Base-by-base conservation (phyloP, 2,797 vertebrate genomes). In the Jordanella pulchra region DNA sequence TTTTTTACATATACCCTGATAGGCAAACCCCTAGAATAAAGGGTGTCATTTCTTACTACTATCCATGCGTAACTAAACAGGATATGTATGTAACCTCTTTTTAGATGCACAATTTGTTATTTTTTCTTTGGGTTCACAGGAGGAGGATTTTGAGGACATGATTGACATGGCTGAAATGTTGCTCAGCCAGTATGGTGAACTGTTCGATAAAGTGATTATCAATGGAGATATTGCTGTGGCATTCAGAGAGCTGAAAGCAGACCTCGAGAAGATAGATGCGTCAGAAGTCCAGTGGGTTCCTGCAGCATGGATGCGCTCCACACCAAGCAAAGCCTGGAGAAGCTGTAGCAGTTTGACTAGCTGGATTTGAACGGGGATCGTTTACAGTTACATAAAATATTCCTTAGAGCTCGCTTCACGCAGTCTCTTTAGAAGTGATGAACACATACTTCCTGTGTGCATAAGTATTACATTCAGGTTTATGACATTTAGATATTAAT, bases 121-220 rank as follows among this genome's bases (percentile, higher is more conserved):
- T 15, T 71, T 30, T 44, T 65, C 44, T 60, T 73, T 44, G 35
- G 45, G 44, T 69, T 82, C 89, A 75, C 91, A 99, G 97, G 97
- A 99, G 84, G 96, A 95, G 89, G 96, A 99, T 75, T 97, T 98
- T 83, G 93, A 97, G 63, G 95, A 96, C 79, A 98, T 99, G 96
- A 95, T 97, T 75, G 89, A 90, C 85, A 93, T 86, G 71, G 95
- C 96, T 72, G 94, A 96, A 39, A 86, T 92, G 80, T 96, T 96
- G 93, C 97, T 97, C 89, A 91, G 67, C 78, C 95, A 96, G 67
- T 96, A 95, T 0, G 93, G 94, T 45, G 95, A 96, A 90, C 94
- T 97, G 86, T 97, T 98, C 67, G 96, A 98, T 87, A 95, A 94
- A 91, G 93, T 95, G 82, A 92, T 97, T 21, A 84, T 98, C 70